Percentiles rank a stretch among this genome's conserved stretches.
Evolutionary conservation across 2,113 vertebrate species (phyloP).

Genomic region (Thinocorus orbignyianus): DNA sequence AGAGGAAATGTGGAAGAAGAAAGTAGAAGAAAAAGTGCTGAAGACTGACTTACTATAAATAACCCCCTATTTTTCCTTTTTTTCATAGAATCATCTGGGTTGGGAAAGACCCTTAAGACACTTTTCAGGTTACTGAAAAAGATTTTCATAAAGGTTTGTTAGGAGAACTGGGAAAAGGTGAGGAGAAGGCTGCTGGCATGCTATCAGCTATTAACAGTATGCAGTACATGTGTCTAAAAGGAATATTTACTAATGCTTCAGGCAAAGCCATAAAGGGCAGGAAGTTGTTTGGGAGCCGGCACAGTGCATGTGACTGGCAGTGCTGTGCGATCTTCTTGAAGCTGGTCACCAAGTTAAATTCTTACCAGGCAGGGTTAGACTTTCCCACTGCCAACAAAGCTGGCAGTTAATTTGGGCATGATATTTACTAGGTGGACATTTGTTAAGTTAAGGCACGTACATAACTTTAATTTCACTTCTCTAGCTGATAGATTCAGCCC

Average conservation of each 20-base stretch:
- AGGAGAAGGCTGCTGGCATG: neutral
- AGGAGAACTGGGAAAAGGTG: neutral
- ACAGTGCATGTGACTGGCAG: neutral
- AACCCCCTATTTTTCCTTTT: neutral
- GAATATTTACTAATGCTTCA: neutral
- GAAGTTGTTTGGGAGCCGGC: neutral
- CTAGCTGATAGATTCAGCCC: neutral
- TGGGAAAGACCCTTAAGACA: neutral
- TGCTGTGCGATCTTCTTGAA: neutral
- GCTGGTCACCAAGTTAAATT: neutral
- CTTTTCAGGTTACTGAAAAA: neutral
- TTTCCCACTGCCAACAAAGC: neutral
- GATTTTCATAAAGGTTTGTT: neutral
- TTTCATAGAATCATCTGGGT: neutral
- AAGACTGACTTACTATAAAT: neutral
- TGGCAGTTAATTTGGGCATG: neutral
- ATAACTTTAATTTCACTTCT: neutral
- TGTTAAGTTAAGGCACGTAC: neutral
- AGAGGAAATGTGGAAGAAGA: neutral
- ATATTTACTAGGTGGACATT: neutral
- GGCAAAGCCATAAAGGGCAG: neutral
- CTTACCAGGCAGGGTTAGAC: neutral
- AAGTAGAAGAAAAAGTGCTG: neutral
- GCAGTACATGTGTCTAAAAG: neutral
- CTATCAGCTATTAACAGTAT: neutral